These are phyloP conservation scores for Onychomys torridus DNA, from an alignment of 2,797 vertebrate species.

Conservation along the genomic window DNA sequence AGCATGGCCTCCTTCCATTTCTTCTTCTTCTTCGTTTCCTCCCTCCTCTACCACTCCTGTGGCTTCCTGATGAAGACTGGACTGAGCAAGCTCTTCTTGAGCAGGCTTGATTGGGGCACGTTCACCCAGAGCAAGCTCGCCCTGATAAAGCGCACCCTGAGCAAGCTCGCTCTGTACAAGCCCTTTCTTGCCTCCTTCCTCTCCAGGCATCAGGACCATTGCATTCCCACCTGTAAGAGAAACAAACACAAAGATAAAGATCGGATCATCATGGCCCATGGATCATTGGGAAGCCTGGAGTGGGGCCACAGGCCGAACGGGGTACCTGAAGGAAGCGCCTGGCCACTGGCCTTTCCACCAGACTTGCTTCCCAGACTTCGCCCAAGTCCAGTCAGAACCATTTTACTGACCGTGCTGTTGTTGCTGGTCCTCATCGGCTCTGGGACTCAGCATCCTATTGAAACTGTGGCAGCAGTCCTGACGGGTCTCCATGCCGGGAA, in stretches of 20 bases:
- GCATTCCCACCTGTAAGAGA: not conserved
- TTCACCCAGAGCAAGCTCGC: not conserved
- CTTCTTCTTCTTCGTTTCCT: too few species aligned
- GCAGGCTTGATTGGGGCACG: not conserved
- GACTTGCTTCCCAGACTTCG: too few species aligned
- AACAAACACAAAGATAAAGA: not conserved
- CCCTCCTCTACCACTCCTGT: not conserved
- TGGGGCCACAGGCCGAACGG: too few species aligned
- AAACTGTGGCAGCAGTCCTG: not conserved
- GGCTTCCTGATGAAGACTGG: not conserved
- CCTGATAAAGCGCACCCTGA: not conserved
- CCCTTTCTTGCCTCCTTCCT: not conserved
- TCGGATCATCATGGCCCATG: too few species aligned
- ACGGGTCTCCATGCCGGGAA: not conserved
- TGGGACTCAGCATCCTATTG: not conserved
- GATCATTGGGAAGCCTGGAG: not conserved
- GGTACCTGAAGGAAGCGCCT: fast-evolving
- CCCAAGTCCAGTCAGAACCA: not conserved
- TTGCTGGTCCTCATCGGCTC: not conserved
- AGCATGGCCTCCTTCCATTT: not conserved
- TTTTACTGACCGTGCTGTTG: not conserved
- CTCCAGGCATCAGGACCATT: not conserved
- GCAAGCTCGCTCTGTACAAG: too few species aligned
- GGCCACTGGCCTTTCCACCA: not conserved
- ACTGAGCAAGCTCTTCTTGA: not conserved